Base-by-base conservation (phyloP, 2,113 vertebrate genomes). In the Haemorhous mexicanus region DNA sequence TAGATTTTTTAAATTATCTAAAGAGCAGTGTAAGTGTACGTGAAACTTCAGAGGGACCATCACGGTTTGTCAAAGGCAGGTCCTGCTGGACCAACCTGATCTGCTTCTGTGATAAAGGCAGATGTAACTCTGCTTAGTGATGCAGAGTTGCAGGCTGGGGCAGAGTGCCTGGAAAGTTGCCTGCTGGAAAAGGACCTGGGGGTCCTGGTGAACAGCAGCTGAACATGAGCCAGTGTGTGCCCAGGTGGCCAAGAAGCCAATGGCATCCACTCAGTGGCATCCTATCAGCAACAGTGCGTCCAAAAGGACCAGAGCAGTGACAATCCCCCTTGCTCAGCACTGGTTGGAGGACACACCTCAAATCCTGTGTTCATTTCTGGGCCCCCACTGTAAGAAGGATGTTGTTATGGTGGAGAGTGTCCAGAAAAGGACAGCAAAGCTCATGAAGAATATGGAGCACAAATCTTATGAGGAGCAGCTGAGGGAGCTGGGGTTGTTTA, bases 161-260 rank as follows among this genome's bases (percentile, higher is more conserved):
- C 10, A 16, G 22, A 73, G 27, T 37, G 32, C 0, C 18, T 44
- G 27, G 67, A 32, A 88, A 64, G 11, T 21, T 43, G 9, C 11
- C 26, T 13, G 18, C 4, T 63, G 27, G 35, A 66, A 88, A 88
- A 50, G 21, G 3, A 33, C 14, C 21, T 33, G 32, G 7, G 20
- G 3, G 1, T 33, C 1, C 50, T 50, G 50, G 14, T 47, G 1
- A 1, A 19, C 26, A 73, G 32, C 3, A 7, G 14, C 14, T 64
- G 59, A 58, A 50, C 14, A 16, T 3, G 32, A 43, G 9, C 21
- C 56, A 63, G 39, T 0, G 3, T 61, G 39, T 53, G 55, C 20
- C 23, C 66, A n/a, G 28, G 19, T 64, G 20, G 3, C 20, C 58
- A 56, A 35, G 41, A 32, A 62, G 11, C 15, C 43, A 52, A 4